Evolutionary conservation across 2,113 vertebrate species (phyloP).

Genomic region (Urocolius indicus): DNA sequence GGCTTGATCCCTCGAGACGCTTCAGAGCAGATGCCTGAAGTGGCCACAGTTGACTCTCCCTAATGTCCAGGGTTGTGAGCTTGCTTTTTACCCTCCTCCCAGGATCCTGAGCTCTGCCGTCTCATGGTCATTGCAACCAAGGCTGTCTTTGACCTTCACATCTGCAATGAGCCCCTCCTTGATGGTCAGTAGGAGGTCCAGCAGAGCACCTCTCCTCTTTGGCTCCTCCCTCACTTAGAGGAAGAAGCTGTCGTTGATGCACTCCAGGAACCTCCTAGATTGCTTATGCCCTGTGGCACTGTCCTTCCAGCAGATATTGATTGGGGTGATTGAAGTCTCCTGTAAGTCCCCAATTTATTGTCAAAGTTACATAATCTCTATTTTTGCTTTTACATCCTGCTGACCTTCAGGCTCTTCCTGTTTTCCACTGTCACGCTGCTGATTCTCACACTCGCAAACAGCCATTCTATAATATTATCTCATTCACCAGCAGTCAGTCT

Average conservation of each 20-base stretch:
- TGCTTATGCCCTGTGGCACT: background rate
- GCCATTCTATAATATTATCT: no score
- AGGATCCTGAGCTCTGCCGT: background rate
- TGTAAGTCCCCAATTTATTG: no score
- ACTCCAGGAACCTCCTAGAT: background rate
- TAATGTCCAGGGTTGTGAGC: background rate
- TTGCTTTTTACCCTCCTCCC: background rate
- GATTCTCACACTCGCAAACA: no score
- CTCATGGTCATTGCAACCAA: background rate
- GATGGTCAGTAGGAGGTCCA: background rate
- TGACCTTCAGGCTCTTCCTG: no score
- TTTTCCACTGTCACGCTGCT: no score
- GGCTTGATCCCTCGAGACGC: background rate
- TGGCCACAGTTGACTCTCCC: background rate
- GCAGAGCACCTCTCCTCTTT: background rate
- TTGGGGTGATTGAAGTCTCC: background rate
- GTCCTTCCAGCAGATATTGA: background rate
- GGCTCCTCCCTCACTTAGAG: background rate
- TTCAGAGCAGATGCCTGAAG: background rate
- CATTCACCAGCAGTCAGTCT: no score
- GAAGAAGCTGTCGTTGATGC: background rate
- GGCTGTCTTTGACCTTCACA: background rate
- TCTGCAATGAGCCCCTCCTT: background rate
- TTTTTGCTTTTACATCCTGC: no score
- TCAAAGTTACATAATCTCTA: no score